phyloP scores from a whole-genome alignment of 2,797 vertebrate genomes.

The Trematomus bernacchii region DNA sequence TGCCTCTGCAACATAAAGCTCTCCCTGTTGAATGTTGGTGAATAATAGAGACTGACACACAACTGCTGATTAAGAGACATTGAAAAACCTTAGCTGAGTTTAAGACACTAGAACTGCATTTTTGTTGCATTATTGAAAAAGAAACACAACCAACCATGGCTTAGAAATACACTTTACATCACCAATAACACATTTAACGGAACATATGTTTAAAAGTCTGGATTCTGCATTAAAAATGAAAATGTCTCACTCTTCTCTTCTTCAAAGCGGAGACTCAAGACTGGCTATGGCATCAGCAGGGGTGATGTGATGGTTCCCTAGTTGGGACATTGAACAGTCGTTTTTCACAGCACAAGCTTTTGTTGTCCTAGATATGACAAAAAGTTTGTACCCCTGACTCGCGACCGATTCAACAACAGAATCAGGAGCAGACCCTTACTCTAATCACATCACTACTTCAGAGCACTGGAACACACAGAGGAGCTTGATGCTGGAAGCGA shows the following conservation, averaged over 20 bases:
- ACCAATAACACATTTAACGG: neutral
- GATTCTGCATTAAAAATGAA: conserved; percentile 38
- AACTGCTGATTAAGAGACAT: neutral
- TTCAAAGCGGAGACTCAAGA: conserved; percentile 35
- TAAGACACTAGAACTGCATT: neutral
- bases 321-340: conserved; percentile 61
- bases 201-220: conserved; percentile 18
- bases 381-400: conserved; percentile 40
- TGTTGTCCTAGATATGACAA: conserved; percentile 70
- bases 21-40: conserved; percentile 11
- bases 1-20: conserved; percentile 17
- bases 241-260: conserved; percentile 11
- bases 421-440: conserved; percentile 12
- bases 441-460: conserved; percentile 31
- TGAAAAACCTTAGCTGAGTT: no score
- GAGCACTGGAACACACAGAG: neutral
- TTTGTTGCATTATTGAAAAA: conserved; percentile 2
- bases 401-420: conserved; percentile 24
- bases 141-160: neutral
- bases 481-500: conserved; percentile 24
- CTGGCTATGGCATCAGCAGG: conserved; percentile 42
- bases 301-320: conserved; percentile 57
- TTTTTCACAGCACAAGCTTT: conserved; percentile 51
- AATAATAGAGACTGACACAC: conserved; percentile 15
- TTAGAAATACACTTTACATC: conserved; percentile 6